Base-by-base conservation (phyloP, 2,797 vertebrate species). In the Nannoperca obscura region DNA sequence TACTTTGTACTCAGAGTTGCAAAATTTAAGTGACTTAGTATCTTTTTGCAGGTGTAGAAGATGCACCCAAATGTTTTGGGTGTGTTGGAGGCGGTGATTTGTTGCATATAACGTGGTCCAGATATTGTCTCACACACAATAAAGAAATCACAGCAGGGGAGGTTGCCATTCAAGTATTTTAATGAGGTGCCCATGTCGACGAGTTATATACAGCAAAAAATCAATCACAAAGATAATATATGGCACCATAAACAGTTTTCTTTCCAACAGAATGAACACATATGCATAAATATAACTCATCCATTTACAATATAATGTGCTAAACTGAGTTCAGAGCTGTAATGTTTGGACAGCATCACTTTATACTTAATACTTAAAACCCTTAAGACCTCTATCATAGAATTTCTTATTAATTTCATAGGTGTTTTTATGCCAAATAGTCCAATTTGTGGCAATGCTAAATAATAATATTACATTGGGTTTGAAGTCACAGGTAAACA, bases 271-370 rank as follows among this genome's bases (percentile, higher is more conserved):
- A 89, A 47, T 44, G 7, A 80, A 49, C 38, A 69, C 42, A 71
- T 59, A 19, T 36, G 80, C 32, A 88, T 81, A 89, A 82, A 91
- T 86, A 86, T 57, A 84, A 70, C 46, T 71, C 40, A 57, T 70
- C 36, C 24, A 77, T 83, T 70, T 73, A 83, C 80, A 82, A 62
- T 27, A 71, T 15, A 52, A 69, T 65, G 42, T 61, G 61, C 47
- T 79, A 53, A 73, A 74, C 64, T 69, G 36, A 70, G 27, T 71
- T 70, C 38, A 55, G 44, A 53, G 20, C 52, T 8, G 36, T 30
- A 52, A 34, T 44, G 24, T 74, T 62, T 74, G 20, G 53, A 81
- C 81, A 76, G 61, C n/a, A 63, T 59, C 57, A 46, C 17, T 74
- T 74, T 71, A 44, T 78, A 85, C 66, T 71, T 46, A 58, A 68